Base-by-base conservation (phyloP, 2,113 vertebrate species). In the Saiga tatarica region DNA sequence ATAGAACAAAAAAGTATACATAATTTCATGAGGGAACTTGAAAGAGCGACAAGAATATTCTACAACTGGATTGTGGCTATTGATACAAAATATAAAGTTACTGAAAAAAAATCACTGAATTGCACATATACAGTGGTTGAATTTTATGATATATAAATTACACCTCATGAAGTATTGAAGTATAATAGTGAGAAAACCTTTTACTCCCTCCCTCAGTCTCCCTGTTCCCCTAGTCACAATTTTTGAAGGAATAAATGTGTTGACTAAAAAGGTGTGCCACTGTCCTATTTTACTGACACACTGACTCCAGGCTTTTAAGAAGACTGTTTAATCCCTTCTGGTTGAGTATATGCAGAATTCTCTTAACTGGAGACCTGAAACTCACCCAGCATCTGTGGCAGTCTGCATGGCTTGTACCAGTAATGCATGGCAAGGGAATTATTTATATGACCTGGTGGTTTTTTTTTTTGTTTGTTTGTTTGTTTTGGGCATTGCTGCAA, bases 221-320 rank as follows among this genome's bases (percentile, higher is more conserved):
- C 47, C n/a, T 59, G 9, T 57, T 81, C 45, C 60, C n/a, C 12
- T 2, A 95, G 36, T 87, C 42, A 57, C 50, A 93, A 21, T 57
- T 86, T 96, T 89, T 93, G 25, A 97, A 93, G 76, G 17, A 78
- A 84, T 86, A 81, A 79, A 26, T 76, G 64, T 15, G 81, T 74
- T 79, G 8, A 8, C 47, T 62, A 60, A 91, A 91, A 87, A 53
- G 25, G 9, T 30, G 19, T 28, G 2, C 6, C 13, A n/a, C 3
- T n/a, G 42, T 76, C 45, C 30, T 82, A 7, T 89, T 91, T 86
- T 50, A 94, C 50, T 92, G 96, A 59, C 33, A 78, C 1, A 82
- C 76, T 45, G 16, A 79, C 42, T 79, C 50, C 57, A 47, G 10
- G 3, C 78, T 64, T 94, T 88, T 53, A 88, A 95, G 76, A 60